Conservation (phyloP, 2,113 vertebrate genomes). For the Cranoglanis bouderius region DNA sequence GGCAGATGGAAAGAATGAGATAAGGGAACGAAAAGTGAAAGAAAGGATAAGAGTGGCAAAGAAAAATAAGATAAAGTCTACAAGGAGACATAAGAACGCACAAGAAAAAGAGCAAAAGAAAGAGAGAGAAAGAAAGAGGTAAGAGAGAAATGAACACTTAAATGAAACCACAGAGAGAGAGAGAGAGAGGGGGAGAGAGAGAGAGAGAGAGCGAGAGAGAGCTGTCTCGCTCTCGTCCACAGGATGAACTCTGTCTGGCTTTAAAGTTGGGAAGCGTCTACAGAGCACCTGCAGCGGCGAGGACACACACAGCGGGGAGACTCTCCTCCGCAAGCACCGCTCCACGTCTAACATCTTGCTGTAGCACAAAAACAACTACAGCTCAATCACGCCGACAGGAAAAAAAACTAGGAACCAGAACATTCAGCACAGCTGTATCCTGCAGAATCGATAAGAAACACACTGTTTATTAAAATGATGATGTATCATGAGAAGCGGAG, state of each 20-base stretch:
- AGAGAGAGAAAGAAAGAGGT: slow-evolving; percentile 1
- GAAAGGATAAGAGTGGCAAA: neutral
- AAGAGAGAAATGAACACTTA: slow-evolving; percentile 8
- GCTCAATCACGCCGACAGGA: neutral
- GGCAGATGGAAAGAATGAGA: neutral
- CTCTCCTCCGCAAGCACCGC: neutral
- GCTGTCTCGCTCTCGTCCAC: slow-evolving; percentile 6
- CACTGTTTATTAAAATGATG: neutral
- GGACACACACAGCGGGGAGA: slow-evolving; percentile 41
- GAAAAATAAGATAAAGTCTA: neutral
- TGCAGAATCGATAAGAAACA: neutral
- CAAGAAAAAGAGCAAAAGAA: slow-evolving; percentile 44
- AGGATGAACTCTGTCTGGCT: slow-evolving; percentile 38
- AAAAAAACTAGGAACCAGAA: neutral
- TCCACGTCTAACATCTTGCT: neutral
- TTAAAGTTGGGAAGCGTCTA: slow-evolving; percentile 32
- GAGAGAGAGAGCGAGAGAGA: slow-evolving; percentile 40
- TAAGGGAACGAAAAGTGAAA: neutral
- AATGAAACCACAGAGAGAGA: slow-evolving; percentile 19
- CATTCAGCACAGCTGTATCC: neutral
- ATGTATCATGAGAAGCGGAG: too few species aligned
- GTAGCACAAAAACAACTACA: slow-evolving; percentile 4
- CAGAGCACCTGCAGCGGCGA: slow-evolving; percentile 37
- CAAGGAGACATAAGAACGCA: neutral
- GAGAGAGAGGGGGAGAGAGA: slow-evolving; percentile 41